A percentile compares a stretch with the other conserved stretches of the same genome.
phyloP scores from a whole-genome alignment of 2,888 invertebrate genomes.

The Zygogramma bicolorata region DNA sequence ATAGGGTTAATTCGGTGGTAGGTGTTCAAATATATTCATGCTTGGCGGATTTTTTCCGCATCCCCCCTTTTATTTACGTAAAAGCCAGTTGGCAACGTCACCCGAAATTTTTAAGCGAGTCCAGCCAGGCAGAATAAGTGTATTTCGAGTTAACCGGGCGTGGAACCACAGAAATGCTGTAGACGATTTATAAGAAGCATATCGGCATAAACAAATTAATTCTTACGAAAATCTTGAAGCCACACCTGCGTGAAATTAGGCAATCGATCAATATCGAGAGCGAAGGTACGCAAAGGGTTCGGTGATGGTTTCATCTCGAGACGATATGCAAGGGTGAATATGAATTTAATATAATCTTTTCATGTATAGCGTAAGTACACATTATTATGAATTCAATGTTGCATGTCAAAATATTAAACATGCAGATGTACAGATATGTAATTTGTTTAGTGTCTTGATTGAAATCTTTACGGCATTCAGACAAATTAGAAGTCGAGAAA shows the following conservation, averaged over 20 bases:
- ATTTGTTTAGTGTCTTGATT: too few relatives aligned
- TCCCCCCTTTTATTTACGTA: slow-evolving; percentile 11
- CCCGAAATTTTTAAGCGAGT: slow-evolving; percentile 22
- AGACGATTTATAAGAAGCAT: slow-evolving; percentile 9
- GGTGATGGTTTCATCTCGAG: too few relatives aligned
- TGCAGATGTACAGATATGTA: too few relatives aligned
- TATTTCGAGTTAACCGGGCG: slow-evolving; percentile 26
- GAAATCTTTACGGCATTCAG: too few relatives aligned
- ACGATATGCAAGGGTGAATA: too few relatives aligned
- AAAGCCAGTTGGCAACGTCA: slow-evolving; percentile 22
- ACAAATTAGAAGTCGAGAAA: too few relatives aligned
- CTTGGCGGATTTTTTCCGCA: slow-evolving; percentile 14
- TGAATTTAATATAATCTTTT: too few relatives aligned
- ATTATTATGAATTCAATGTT: too few relatives aligned
- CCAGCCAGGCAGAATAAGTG: slow-evolving; percentile 29
- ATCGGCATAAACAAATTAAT: slow-evolving; percentile 15
- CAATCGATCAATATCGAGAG: not conserved
- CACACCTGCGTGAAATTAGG: not conserved
- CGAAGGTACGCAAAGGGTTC: too few relatives aligned
- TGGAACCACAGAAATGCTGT: slow-evolving; percentile 22
- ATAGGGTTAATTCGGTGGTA: slow-evolving; percentile 12
- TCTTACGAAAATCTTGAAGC: slow-evolving; percentile 2
- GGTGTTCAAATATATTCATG: slow-evolving; percentile 19
- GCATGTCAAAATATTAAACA: too few relatives aligned
- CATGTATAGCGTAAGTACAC: too few relatives aligned